Conservation (phyloP, 2,888 invertebrate species). For the Dione juno region DNA sequence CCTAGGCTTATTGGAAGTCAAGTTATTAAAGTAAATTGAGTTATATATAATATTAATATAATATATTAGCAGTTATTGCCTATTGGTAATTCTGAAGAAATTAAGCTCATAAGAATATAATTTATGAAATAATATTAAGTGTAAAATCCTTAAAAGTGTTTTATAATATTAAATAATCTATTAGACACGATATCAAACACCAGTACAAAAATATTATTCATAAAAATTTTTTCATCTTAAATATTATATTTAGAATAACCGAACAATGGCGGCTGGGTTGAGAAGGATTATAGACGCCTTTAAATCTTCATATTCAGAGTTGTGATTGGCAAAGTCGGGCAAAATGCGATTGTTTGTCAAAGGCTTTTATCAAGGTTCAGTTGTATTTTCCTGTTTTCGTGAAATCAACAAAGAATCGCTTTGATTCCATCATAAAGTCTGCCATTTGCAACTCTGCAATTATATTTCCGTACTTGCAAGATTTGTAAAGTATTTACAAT, state of each 20-base stretch:
- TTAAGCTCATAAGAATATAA: no score
- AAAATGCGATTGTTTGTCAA: slow-evolving; percentile 26
- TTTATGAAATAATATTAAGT: no score
- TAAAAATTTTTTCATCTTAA: slow-evolving; percentile 22
- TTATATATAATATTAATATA: no score
- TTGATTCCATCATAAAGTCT: background rate
- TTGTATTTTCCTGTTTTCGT: slow-evolving; percentile 7
- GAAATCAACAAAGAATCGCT: background rate
- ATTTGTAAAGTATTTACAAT: background rate
- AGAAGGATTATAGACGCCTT: slow-evolving; percentile 18
- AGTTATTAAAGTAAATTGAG: no score
- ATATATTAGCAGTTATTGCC: no score
- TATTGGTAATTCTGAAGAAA: no score
- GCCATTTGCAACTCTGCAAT: slow-evolving; percentile 9
- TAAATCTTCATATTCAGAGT: slow-evolving; percentile 23
- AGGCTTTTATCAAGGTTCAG: background rate
- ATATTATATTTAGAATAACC: slow-evolving; percentile 19
- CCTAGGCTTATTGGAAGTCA: background rate
- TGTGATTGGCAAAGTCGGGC: slow-evolving; percentile 34
- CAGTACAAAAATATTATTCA: background rate
- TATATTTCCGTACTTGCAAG: background rate
- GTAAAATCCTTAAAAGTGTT: background rate
- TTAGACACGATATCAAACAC: background rate
- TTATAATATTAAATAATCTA: background rate
- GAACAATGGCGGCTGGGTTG: slow-evolving; percentile 14